Evolutionary conservation across 2,888 invertebrate genomes (phyloP), one percentile per base, ranked within the genome.

Genomic region (Stictocephala bisonia): DNA sequence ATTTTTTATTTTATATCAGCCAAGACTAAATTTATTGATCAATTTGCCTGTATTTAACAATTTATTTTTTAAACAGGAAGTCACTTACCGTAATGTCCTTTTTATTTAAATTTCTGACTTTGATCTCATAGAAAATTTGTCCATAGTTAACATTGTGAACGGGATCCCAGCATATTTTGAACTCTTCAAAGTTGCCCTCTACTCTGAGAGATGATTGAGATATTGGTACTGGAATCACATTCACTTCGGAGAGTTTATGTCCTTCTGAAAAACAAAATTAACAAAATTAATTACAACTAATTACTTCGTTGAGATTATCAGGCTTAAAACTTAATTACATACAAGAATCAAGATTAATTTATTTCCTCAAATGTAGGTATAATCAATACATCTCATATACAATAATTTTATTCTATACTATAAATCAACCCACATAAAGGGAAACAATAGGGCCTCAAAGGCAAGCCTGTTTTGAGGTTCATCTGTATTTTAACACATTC

Each of bases 161-260:
- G 0, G 93, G 90, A 18, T 89, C 86, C 97, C 97, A 97, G 1
- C 91, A 90, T 48, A 97, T 88, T 79, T 92, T 93, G 81, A 97
- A 97, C 41, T 88, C 87, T 75, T 93, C 88, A 90, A 92, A 95
- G 15, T 88, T 88, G 0, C 96, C 96, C 2, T 86, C 84, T 3
- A 95, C 90, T 56, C 83, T 84, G 69, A 97, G 89, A 0, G 91
- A 90, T 1, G 87, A 85, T 1, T 86, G 83, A 64, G 90, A 85
- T 1, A 97, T 90, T 0, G 89, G 85, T 77, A 90, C 89, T 0
- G 97, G 97, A 70, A 93, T 88, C 0, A 96, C 93, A 70, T 87
- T 86, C 0, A 90, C 84, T 64, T 84, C 85, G 0, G 83, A 82
- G 74, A 44, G 78, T 78, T 76, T 27, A 71, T 73, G 77, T 27